Base-by-base conservation (phyloP, 2,113 vertebrate species). In the Monopterus albus region DNA sequence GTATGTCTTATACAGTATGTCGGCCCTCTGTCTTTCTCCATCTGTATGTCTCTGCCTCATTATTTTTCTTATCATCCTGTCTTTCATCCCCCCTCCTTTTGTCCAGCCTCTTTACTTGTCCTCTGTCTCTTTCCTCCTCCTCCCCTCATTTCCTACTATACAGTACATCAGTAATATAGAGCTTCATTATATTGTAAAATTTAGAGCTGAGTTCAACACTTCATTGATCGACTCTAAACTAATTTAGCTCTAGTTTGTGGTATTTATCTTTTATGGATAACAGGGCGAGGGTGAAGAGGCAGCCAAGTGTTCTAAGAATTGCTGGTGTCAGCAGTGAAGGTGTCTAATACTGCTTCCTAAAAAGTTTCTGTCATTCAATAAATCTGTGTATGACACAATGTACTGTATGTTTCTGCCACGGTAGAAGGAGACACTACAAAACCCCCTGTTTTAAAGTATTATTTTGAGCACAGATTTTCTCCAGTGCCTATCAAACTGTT, bases 101-200 rank as follows among this genome's bases (percentile, higher is more conserved):
- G 8, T 52, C n/a, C 36, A 20, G 18, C 49, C 38, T 43, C 42
- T 26, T 39, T 9, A 6, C 25, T 40, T 35, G 21, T 15, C 50
- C 35, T 50, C 26, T 17, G 18, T 47, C 33, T 35, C 5, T 7
- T 31, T 31, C n/a, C n/a, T n/a, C n/a, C n/a, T n/a, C n/a, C n/a
- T 6, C 29, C 8, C 31, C 8, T 49, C 17, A 28, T 46, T 28
- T 7, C 11, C 23, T 45, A 29, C 14, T 2, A 17, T 35, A 1
- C 1, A 8, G 23, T 10, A 36, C 21, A 0, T 5, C 23, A 5
- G 26, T 65, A 26, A 31, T 66, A 25, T 6, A 35, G 36, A 39
- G 50, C 53, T 74, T 60, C 39, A 55, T 61, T 50, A 39, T 35
- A 35, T 28, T 8, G 33, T 29, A 21, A 29, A 67, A 70, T 46